Percentiles rank a stretch among this genome's conserved stretches.
phyloP scores from a whole-genome alignment of 2,113 vertebrate genomes.

The Gymnocephalus cernua region DNA sequence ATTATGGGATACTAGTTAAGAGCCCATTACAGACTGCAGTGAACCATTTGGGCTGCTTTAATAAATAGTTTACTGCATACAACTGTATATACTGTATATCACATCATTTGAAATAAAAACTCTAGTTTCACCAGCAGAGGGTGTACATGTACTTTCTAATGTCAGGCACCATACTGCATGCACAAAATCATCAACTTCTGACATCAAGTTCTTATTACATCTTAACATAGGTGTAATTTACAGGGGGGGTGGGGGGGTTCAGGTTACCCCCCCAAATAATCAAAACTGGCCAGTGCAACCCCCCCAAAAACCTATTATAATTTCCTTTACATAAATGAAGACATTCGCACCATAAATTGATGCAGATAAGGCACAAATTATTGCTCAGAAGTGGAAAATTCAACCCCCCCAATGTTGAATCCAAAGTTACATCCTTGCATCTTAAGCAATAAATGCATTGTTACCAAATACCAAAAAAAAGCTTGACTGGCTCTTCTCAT shows the following conservation, averaged over 20 bases:
- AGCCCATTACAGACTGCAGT: neutral
- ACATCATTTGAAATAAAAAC: neutral
- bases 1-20: neutral
- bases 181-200: neutral
- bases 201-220: neutral
- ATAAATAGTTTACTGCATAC: neutral
- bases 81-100: no score
- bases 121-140: constrained; percentile 24
- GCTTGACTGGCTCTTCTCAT: neutral
- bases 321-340: no score
- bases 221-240: neutral
- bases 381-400: no score
- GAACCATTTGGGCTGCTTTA: neutral
- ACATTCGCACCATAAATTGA: no score
- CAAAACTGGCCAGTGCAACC: no score
- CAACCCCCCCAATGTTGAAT: no score
- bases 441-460: neutral
- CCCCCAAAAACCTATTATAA: no score
- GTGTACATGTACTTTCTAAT: constrained; percentile 12
- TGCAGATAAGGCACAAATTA: no score
- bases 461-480: neutral
- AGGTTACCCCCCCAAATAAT: no score
- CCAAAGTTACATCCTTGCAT: neutral
- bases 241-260: neutral
- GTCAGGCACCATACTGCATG: neutral